Conservation (phyloP, 2,797 vertebrate genomes). For the Lepidocolaptes lacrymiger region DNA sequence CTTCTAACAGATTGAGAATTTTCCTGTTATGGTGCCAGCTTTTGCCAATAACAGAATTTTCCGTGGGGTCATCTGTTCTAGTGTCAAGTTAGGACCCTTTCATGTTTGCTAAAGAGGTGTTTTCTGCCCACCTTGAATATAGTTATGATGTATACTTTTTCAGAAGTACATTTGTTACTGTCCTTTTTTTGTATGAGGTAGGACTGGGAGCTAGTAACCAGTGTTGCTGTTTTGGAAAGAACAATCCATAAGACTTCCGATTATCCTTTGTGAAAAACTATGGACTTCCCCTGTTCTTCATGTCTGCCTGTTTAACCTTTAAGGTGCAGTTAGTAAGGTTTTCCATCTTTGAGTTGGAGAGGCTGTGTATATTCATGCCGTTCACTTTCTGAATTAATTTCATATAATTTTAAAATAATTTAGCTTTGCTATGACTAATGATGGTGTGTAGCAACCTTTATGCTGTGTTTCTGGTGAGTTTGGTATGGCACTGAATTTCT, state of each 20-base stretch:
- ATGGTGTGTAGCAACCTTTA: not conserved
- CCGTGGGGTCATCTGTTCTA: not conserved
- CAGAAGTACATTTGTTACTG: accelerated
- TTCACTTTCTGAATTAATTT: not conserved
- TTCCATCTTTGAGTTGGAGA: not conserved
- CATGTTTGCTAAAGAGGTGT: not conserved
- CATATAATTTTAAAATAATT: not conserved
- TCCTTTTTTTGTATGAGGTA: not conserved
- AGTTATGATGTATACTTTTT: not conserved
- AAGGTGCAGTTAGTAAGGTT: not conserved
- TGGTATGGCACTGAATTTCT: not conserved
- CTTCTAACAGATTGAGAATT: not conserved
- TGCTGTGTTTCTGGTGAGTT: not conserved
- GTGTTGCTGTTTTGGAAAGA: not conserved
- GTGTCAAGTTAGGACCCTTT: not conserved
- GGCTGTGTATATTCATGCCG: not conserved
- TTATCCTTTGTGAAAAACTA: not conserved
- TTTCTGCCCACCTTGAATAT: not conserved
- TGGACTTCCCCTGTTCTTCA: not conserved
- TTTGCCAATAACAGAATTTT: not conserved
- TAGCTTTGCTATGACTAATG: not conserved
- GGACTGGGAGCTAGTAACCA: not conserved
- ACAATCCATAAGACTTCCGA: not conserved
- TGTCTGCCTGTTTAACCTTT: not conserved
- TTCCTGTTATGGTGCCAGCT: not conserved